Base-by-base conservation (phyloP, 1,140 invertebrate species). In the Pseudomyrmex flavicornis region DNA sequence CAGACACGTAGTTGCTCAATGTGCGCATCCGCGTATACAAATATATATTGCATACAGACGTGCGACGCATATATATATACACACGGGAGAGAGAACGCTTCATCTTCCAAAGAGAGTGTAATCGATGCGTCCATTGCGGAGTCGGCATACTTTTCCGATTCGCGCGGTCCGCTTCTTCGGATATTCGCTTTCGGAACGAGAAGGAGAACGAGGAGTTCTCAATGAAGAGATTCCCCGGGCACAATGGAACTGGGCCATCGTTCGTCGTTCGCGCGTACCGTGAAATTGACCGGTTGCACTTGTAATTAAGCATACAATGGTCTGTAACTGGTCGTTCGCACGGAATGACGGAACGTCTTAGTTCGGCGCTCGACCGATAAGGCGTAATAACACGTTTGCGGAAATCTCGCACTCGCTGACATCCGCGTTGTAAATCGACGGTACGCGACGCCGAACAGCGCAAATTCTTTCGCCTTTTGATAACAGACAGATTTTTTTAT, bases 281-380 rank as follows among this genome's bases (percentile, higher is more conserved):
- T 83, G 83, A 85, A 85, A 88, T 85, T 83, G 83, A 77, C 77
- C 77, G 73, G 75, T 80, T 77, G 77, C 77, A 69, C 80, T 88
- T 77, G 74, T 84, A 88, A 88, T 88, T 88, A 88, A 77, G 83
- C 86, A 75, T 83, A 88, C 87, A 88, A 88, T 88, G 59, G 86
- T 69, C 62, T 44, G 68, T 88, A 86, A 80, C 68, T 46, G 22
- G 46, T 46, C 66, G 54, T 69, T 82, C 75, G 58, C 62, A 54
- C 8, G 35, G 54, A 65, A 7, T 13, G 73, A 13, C 26, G 62
- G 13, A 10, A 54, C 58, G 15, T 70, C 82, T 83, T 69, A 59
- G 65, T 73, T 61, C 63, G 44, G 52, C 26, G 66, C 35, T 61
- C 44, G 52, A 61, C 44, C 73, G 84, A 88, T 88, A 75, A 70